Conservation (phyloP, 2,797 vertebrate species). For the Mus caroli region DNA sequence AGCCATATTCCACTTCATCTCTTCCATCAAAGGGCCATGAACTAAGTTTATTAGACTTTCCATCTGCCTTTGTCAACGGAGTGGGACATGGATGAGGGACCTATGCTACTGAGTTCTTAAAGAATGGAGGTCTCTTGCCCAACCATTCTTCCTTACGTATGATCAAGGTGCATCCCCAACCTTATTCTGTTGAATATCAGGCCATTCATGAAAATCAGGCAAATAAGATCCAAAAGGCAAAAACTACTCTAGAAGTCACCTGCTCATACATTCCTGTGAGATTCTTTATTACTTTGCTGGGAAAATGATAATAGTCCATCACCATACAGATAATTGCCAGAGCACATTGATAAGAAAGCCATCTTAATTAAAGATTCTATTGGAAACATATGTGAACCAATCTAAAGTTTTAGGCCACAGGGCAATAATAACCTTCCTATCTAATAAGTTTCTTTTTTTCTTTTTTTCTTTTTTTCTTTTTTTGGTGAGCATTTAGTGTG, state of each 20-base stretch:
- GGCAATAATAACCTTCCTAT: constrained; percentile 60
- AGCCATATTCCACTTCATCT: background rate
- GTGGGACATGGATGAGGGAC: background rate
- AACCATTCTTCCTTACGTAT: constrained; percentile 39
- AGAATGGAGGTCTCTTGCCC: background rate
- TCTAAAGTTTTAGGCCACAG: constrained; percentile 53
- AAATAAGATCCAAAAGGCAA: constrained; percentile 52
- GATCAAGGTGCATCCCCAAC: background rate
- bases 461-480: background rate
- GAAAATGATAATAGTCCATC: constrained; percentile 66
- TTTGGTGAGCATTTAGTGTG: constrained; percentile 66
- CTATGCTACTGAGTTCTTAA: constrained; percentile 9
- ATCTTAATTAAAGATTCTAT: constrained; percentile 75
- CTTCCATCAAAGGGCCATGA: background rate
- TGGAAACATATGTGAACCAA: constrained; percentile 70
- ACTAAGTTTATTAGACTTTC: background rate
- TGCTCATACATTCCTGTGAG: constrained; percentile 58
- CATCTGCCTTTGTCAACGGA: background rate
- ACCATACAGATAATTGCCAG: constrained; percentile 67
- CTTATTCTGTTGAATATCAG: constrained; percentile 34
- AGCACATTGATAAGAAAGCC: background rate
- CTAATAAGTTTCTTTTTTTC: constrained; percentile 61
- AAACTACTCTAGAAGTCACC: constrained; percentile 51
- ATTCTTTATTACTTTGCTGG: constrained; percentile 44
- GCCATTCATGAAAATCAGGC: constrained; percentile 60